phyloP scores from a whole-genome alignment of 2,113 vertebrate species.

The Rutilus rutilus region DNA sequence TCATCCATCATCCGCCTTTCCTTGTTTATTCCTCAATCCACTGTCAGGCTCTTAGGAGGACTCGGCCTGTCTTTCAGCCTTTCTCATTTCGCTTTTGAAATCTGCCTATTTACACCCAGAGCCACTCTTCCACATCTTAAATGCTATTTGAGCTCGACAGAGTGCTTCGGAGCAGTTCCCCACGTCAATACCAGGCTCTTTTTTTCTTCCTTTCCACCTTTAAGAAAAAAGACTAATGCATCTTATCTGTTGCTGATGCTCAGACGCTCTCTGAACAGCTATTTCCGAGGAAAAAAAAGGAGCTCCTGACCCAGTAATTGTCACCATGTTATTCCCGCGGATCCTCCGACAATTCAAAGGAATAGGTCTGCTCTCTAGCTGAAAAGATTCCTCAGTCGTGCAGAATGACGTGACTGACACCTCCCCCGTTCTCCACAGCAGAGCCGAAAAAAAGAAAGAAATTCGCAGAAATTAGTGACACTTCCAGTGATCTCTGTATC shows the following conservation, averaged over 20 bases:
- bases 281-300: slow-evolving; percentile 70
- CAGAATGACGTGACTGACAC: slow-evolving; percentile 55
- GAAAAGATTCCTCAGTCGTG: slow-evolving; percentile 50
- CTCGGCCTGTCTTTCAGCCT: background rate
- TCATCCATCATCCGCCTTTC: slow-evolving; percentile 46
- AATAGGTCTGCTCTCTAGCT: slow-evolving; percentile 46
- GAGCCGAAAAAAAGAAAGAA: slow-evolving; percentile 41
- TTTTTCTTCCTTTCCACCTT: background rate
- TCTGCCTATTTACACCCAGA: slow-evolving; percentile 45
- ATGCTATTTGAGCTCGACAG: slow-evolving; percentile 46
- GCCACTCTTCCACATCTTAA: slow-evolving; percentile 54
- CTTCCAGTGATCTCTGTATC: slow-evolving; percentile 49
- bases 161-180: slow-evolving; percentile 40
- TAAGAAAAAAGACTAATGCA: slow-evolving; percentile 44
- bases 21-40: slow-evolving; percentile 51
- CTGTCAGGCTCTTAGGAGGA: slow-evolving; percentile 50
- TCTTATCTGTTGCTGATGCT: slow-evolving; percentile 59
- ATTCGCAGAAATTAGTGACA: slow-evolving; percentile 48
- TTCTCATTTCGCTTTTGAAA: slow-evolving; percentile 36
- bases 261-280: slow-evolving; percentile 69
- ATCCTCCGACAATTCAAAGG: slow-evolving; percentile 55
- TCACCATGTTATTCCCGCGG: slow-evolving; percentile 63
- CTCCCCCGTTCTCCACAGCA: slow-evolving; percentile 45
- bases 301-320: slow-evolving; percentile 77
- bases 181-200: slow-evolving; percentile 32